Evolutionary conservation across 2,113 vertebrate species (phyloP).

Genomic region (Perccottus glenii): DNA sequence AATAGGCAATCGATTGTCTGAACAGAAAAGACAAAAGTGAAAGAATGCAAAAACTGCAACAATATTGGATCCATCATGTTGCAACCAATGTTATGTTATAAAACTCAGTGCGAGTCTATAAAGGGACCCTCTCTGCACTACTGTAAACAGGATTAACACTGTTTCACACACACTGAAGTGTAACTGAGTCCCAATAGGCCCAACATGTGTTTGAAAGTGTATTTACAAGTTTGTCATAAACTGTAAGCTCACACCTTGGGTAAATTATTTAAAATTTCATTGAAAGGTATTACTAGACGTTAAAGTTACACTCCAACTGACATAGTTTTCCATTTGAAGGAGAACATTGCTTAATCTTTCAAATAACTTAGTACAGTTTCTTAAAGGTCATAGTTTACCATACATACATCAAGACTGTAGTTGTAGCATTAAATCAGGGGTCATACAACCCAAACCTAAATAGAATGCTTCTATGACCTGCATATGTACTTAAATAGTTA

Average conservation of each 20-base stretch:
- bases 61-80: constrained; percentile 2
- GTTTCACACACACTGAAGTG: constrained; percentile 13
- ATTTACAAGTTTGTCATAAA: constrained; percentile 5
- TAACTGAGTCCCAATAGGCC: neutral
- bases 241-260: neutral
- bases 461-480: too few relatives aligned
- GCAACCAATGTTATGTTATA: constrained; percentile 11
- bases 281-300: constrained; percentile 1
- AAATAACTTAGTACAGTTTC: too few relatives aligned
- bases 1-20: too few relatives aligned
- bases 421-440: too few relatives aligned
- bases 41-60: neutral
- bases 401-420: too few relatives aligned
- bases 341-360: neutral
- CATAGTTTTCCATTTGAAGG: constrained; percentile 6
- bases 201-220: neutral
- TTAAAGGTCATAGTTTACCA: too few relatives aligned
- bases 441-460: too few relatives aligned
- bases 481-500: too few relatives aligned
- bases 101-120: constrained; percentile 16
- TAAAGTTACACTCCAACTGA: constrained; percentile 9
- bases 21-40: too few relatives aligned
- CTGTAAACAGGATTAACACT: constrained; percentile 11
- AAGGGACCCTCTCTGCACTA: constrained; percentile 12
- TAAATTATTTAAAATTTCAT: constrained; percentile 26